Evolutionary conservation across 1,140 invertebrate genomes (phyloP).

Genomic region (Eubasilissa regina): DNA sequence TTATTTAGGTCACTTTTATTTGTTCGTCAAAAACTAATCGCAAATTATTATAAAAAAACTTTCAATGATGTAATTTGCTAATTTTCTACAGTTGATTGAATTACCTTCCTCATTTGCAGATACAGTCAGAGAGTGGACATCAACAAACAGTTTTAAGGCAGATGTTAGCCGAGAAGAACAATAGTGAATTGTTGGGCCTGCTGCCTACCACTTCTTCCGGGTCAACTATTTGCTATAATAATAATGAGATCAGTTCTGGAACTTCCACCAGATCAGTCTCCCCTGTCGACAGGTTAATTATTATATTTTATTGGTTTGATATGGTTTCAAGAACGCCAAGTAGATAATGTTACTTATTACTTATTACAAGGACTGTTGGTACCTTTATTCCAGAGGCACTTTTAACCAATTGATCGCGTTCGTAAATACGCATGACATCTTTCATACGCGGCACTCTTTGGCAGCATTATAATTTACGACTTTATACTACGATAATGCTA

Average conservation of each 20-base stretch:
- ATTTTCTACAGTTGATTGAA: neutral
- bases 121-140: conserved; percentile 56
- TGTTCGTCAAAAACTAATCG: too few species aligned
- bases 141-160: conserved; percentile 57
- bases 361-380: too few species aligned
- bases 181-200: conserved; percentile 48
- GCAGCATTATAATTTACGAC: too few species aligned
- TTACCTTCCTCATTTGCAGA: conserved; percentile 20
- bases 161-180: conserved; percentile 53
- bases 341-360: too few species aligned
- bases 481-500: too few species aligned
- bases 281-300: conserved; percentile 64
- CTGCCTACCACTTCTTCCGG: conserved; percentile 40
- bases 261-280: conserved; percentile 70
- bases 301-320: neutral
- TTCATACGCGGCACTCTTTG: too few species aligned
- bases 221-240: conserved; percentile 49
- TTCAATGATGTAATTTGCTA: too few species aligned
- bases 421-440: too few species aligned
- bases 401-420: too few species aligned
- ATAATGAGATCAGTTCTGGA: conserved; percentile 64
- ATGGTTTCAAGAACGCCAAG: too few species aligned
- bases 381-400: neutral
- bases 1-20: too few species aligned
- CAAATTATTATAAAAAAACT: too few species aligned